Evolutionary conservation across 1,140 invertebrate species (phyloP).

Genomic region (Zaprionus gabonicus): DNA sequence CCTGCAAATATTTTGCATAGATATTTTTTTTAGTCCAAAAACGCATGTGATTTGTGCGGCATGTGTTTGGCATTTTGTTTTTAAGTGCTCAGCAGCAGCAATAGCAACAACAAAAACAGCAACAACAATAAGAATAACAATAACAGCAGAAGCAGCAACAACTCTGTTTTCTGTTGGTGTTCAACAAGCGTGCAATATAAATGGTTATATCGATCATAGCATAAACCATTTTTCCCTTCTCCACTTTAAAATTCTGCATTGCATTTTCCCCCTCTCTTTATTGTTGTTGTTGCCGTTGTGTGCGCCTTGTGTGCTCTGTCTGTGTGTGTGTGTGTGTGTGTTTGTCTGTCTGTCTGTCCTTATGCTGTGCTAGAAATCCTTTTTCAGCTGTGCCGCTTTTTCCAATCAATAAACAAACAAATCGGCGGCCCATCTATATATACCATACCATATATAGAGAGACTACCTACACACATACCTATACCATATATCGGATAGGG

Average conservation of each 20-base stretch:
- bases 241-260: constrained; percentile 47
- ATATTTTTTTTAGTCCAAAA: constrained; percentile 22
- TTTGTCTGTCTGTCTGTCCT: constrained; percentile 9
- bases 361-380: constrained; percentile 43
- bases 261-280: constrained; percentile 24
- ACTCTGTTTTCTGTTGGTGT: constrained; percentile 45
- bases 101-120: constrained; percentile 4
- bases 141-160: constrained; percentile 17
- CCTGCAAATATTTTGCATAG: constrained; percentile 32
- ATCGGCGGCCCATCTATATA: constrained; percentile 50
- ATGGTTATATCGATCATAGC: constrained; percentile 67
- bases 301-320: constrained; percentile 6
- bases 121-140: background rate
- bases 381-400: constrained; percentile 42
- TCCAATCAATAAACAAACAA: constrained; percentile 74
- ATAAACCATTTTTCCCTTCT: constrained; percentile 62
- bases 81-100: constrained; percentile 28
- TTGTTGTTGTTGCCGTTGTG: constrained; percentile 14
- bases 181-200: constrained; percentile 64
- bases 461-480: background rate
- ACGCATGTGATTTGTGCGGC: constrained; percentile 56
- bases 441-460: constrained; percentile 3
- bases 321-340: constrained; percentile 6
- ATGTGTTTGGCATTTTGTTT: constrained; percentile 69
- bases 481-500: constrained; percentile 7